These are phyloP conservation scores for Equus przewalskii DNA, from an alignment of 2,113 vertebrate species.

Conservation along the genomic window DNA sequence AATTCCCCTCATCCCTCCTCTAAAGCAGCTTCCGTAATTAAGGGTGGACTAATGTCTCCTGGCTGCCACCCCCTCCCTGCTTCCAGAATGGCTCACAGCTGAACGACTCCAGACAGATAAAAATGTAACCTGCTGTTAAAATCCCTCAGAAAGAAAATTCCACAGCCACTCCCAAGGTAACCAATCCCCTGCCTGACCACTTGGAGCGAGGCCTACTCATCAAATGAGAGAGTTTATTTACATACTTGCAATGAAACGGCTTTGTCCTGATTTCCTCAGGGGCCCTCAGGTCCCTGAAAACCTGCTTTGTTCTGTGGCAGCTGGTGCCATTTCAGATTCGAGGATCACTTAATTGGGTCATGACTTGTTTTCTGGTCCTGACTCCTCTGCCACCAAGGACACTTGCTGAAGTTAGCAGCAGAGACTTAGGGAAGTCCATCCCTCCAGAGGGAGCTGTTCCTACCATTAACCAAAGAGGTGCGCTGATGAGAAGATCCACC, in stretches of 20 bases:
- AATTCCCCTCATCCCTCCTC: slow-evolving; percentile 39
- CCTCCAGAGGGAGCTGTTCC: background rate
- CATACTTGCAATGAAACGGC: slow-evolving; percentile 48
- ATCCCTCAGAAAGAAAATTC: slow-evolving; percentile 74
- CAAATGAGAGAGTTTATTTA: slow-evolving; percentile 59
- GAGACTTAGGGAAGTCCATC: background rate
- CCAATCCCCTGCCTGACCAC: slow-evolving; percentile 60
- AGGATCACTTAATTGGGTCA: slow-evolving; percentile 19
- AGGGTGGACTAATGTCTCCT: slow-evolving; percentile 54
- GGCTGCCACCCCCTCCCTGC: background rate
- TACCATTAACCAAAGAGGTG: background rate
- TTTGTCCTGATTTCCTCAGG: slow-evolving; percentile 55
- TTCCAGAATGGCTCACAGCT: slow-evolving; percentile 41
- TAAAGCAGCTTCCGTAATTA: slow-evolving; percentile 66
- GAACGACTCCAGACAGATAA: slow-evolving; percentile 52
- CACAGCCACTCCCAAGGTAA: slow-evolving; percentile 73
- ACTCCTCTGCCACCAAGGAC: background rate
- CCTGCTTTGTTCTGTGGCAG: slow-evolving; percentile 47
- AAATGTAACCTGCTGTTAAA: slow-evolving; percentile 74
- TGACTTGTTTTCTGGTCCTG: slow-evolving; percentile 36
- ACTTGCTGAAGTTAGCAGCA: slow-evolving; percentile 6
- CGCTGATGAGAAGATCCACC: background rate
- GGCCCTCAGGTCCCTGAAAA: background rate
- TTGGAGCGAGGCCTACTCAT: slow-evolving; percentile 34
- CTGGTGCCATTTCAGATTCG: background rate